Base-by-base conservation (phyloP, 2,888 invertebrate species). In the Agriopis marginaria region DNA sequence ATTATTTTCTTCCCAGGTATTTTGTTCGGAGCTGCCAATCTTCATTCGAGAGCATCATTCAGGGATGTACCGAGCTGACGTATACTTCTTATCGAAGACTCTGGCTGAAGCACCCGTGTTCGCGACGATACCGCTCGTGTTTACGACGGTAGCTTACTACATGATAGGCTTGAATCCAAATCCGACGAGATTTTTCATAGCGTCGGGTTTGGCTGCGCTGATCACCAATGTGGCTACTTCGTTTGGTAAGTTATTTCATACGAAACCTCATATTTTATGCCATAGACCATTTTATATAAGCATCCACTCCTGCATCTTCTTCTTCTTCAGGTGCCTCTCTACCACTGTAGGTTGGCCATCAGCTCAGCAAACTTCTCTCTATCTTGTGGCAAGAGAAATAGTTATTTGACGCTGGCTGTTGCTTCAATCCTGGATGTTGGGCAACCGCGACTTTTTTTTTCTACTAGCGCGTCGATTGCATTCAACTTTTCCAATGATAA, bases 31-130 rank as follows among this genome's bases (percentile, higher is more conserved):
- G 85, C 93, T 98, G 45, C 98, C 98, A 0, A 96, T 99, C 72
- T 98, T 99, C 87, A 94, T 98, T 75, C 94, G 98, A 12, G 99
- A 99, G 86, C 97, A 98, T 81, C 96, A 96, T 73, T 98, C 97
- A 83, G 98, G 98, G 50, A 97, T 99, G 95, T 99, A 99, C 82
- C 95, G 98, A 61, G 97, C 97, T 0, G 98, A 98, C 79, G 97
- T 98, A 0, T 99, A 99, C 88, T 99, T 98, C 89, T 86, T 99
- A 39, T 97, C 98, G 66, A 99, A 99, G 93, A 98, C 98, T 0
- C 82, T 98, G 50, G 98, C 98, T 0, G 99, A 99, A 83, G 92
- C 97, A 0, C 99, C 99, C 0, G 95, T 98, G 55, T 98, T 98
- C 84, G 95, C 98, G 0, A 95, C 96, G 7, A 96, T 98, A 50